Evolutionary conservation across 2,113 vertebrate genomes (phyloP).

Genomic region (Nettapus auritus): DNA sequence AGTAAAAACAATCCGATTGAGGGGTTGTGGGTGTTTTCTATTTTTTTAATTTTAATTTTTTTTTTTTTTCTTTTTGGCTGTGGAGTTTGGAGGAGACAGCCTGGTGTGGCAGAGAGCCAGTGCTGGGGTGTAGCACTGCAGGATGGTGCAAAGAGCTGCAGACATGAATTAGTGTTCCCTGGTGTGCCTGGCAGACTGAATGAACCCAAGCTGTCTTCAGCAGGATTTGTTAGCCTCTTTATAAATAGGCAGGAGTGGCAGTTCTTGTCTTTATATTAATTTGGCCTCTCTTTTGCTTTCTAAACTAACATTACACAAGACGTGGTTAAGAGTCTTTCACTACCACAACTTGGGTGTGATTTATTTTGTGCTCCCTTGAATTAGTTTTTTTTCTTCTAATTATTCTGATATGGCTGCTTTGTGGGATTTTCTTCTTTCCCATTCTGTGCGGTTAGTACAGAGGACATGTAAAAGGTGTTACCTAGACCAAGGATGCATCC

Average conservation of each 20-base stretch:
- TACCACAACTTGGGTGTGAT: not conserved
- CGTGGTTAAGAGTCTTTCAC: not conserved
- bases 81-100: not conserved
- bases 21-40: not conserved
- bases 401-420: not conserved
- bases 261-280: not conserved
- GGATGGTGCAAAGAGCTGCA: constrained; percentile 10
- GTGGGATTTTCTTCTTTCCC: not conserved
- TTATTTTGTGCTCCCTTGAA: not conserved
- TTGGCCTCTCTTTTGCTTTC: not conserved
- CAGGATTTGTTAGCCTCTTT: constrained; percentile 25
- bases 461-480: not conserved
- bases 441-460: not conserved
- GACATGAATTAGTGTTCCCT: constrained; percentile 9
- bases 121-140: not conserved
- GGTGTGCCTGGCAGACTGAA: constrained; percentile 29
- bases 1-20: not conserved
- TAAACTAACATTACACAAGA: not conserved
- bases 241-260: not conserved
- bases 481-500: not conserved
- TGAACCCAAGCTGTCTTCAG: constrained; percentile 8
- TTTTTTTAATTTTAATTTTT: not conserved
- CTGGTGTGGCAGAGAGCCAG: not conserved
- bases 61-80: not conserved
- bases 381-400: not conserved